phyloP scores from a whole-genome alignment of 2,888 invertebrate species.

The Xanthorhoe spadicearia region DNA sequence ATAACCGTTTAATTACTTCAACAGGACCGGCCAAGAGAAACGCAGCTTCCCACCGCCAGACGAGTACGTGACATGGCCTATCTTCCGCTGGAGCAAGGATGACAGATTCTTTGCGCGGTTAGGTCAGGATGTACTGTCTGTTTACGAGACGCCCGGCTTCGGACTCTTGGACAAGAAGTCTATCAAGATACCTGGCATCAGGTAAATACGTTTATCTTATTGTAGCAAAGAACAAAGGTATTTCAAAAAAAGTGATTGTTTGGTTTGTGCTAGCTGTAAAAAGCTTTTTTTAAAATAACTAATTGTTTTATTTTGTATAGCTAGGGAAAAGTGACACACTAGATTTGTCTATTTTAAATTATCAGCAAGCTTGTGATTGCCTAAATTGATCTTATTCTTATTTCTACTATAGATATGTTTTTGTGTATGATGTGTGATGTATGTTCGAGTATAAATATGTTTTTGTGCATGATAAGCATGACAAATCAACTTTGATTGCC shows the following conservation, averaged over 20 bases:
- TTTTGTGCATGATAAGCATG: too few relatives aligned
- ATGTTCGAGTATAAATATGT: too few relatives aligned
- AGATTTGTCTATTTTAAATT: too few relatives aligned
- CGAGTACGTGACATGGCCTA: conserved; percentile 94
- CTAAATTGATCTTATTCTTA: not conserved
- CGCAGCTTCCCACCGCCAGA: conserved; percentile 95
- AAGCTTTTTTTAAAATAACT: too few relatives aligned
- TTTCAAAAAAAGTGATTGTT: too few relatives aligned
- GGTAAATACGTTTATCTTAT: conserved; percentile 66
- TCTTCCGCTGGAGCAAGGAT: conserved; percentile 98
- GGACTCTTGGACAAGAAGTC: conserved; percentile 97
- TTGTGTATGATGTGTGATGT: too few relatives aligned
- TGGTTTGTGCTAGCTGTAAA: too few relatives aligned
- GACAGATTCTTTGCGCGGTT: conserved; percentile 97
- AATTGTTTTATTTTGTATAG: too few relatives aligned
- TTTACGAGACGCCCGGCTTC: conserved; percentile 98
- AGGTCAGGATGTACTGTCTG: conserved; percentile 92
- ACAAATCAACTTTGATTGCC: not conserved
- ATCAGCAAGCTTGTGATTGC: not conserved
- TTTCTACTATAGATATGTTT: not conserved
- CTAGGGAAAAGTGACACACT: too few relatives aligned
- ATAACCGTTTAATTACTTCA: conserved; percentile 17
- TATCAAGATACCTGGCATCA: conserved; percentile 94
- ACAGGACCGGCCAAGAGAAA: conserved; percentile 94
- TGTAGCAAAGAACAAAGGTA: too few relatives aligned